phyloP scores from a whole-genome alignment of 2,797 vertebrate species.

The Sciurus carolinensis region DNA sequence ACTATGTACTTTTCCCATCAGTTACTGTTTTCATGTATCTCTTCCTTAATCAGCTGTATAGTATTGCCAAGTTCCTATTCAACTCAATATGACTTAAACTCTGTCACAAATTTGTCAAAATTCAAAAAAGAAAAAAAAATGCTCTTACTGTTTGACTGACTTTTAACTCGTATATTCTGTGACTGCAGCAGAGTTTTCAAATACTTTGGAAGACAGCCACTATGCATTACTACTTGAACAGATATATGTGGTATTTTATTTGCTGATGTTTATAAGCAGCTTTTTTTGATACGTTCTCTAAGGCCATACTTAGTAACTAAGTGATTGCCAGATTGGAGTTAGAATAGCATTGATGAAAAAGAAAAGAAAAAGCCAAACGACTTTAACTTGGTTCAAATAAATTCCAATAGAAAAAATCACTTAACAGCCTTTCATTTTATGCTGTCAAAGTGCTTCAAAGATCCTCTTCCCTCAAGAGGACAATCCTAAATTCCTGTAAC shows the following conservation, averaged over 20 bases:
- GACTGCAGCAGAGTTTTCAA: neutral
- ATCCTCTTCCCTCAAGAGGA: neutral
- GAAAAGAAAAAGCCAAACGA: neutral
- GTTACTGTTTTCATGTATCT: constrained; percentile 1
- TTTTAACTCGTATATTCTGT: neutral
- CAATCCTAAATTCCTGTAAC: neutral
- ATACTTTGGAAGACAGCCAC: constrained; percentile 16
- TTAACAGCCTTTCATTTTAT: neutral
- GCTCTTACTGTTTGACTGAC: neutral
- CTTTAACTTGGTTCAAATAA: neutral
- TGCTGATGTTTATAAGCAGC: neutral
- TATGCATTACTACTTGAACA: neutral
- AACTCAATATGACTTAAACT: constrained; percentile 18
- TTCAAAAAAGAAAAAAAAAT: neutral
- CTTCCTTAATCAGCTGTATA: neutral
- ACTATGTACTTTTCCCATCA: neutral
- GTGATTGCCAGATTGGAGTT: neutral
- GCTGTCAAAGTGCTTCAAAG: neutral
- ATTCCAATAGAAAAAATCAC: neutral
- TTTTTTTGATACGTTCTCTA: neutral
- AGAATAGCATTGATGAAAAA: neutral
- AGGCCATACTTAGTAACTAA: neutral
- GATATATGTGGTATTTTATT: neutral
- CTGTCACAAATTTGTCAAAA: neutral
- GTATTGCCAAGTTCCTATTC: neutral